Conservation (phyloP, 2,113 vertebrate species). For the Crocuta crocuta region DNA sequence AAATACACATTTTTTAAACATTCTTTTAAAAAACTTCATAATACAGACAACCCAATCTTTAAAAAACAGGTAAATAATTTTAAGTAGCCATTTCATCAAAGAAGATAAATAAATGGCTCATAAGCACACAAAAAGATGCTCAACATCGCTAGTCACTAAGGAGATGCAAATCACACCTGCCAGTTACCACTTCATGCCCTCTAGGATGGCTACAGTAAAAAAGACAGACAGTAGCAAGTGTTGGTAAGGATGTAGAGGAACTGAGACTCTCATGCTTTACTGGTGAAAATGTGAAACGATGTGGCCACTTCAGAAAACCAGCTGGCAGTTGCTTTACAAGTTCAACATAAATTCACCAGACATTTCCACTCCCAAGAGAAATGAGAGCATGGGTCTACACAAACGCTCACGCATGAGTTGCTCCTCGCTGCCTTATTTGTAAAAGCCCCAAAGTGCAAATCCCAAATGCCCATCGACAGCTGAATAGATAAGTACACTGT, state of each 20-base stretch:
- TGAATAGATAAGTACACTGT: not conserved
- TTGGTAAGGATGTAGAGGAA: not conserved
- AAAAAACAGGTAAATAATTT: not conserved
- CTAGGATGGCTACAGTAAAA: not conserved
- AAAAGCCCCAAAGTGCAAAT: not conserved
- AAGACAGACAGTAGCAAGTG: not conserved
- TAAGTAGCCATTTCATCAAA: not conserved
- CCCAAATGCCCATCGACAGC: not conserved
- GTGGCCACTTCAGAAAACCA: not conserved
- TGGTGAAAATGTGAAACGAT: not conserved
- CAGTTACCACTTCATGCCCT: not conserved
- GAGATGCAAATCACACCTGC: slow-evolving; percentile 2
- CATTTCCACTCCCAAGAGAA: slow-evolving; percentile 25
- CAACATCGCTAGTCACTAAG: not conserved
- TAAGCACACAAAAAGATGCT: not conserved
- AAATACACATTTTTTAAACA: too few relatives aligned
- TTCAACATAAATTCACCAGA: not conserved
- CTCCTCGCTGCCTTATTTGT: not conserved
- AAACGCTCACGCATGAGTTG: not conserved
- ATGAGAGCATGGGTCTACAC: not conserved
- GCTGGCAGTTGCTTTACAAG: not conserved
- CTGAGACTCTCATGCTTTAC: not conserved
- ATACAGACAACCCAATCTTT: not conserved
- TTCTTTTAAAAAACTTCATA: too few relatives aligned
- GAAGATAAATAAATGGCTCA: not conserved